A percentile compares a stretch with the other conserved stretches of the same genome.
Conservation (phyloP, 2,113 vertebrate species). For the Physeter macrocephalus region DNA sequence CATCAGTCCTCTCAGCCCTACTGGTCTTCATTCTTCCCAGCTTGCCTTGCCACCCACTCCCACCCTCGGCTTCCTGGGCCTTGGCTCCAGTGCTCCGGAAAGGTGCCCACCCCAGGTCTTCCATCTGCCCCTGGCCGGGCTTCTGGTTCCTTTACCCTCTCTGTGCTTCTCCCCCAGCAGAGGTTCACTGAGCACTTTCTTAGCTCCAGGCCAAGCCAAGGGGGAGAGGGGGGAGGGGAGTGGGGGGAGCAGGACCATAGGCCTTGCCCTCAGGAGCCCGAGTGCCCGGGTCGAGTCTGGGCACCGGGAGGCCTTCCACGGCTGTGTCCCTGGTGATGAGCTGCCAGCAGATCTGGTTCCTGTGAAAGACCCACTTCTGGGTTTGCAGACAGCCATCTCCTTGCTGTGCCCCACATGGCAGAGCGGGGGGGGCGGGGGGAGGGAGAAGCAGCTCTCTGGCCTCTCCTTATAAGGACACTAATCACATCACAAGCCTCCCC, state of each 20-base stretch:
- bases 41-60: neutral
- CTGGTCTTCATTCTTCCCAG: neutral
- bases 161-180: neutral
- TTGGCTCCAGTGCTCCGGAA: neutral
- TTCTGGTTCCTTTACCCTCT: neutral
- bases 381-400: neutral
- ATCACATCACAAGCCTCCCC: neutral
- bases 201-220: neutral
- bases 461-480: neutral
- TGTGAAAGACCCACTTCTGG: neutral
- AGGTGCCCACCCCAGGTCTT: neutral
- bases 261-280: neutral
- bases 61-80: neutral
- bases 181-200: neutral
- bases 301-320: too few species aligned
- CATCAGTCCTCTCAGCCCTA: neutral
- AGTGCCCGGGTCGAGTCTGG: too few species aligned
- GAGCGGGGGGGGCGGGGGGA: too few species aligned
- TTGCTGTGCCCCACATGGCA: neutral
- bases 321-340: too few species aligned
- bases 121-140: neutral
- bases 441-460: neutral
- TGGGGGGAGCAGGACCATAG: neutral
- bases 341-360: too few species aligned
- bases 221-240: neutral